A percentile compares a stretch with the other conserved stretches of the same genome.
phyloP scores from a whole-genome alignment of 2,113 vertebrate species.

The Oreochromis niloticus region DNA sequence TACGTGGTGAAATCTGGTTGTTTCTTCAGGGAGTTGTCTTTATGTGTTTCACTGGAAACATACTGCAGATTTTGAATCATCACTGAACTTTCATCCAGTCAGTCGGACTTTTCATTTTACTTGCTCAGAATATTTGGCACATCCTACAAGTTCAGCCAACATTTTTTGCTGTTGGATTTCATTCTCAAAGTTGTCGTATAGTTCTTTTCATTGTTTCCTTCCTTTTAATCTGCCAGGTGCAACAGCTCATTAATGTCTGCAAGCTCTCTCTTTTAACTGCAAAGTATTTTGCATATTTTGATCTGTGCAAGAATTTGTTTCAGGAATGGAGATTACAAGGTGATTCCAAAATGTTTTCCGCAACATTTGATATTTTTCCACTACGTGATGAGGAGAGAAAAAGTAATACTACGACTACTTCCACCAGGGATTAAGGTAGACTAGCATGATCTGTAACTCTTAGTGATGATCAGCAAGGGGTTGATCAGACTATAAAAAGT shows the following conservation, averaged over 20 bases:
- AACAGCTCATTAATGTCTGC: background rate
- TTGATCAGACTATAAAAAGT: background rate
- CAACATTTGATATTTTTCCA: background rate
- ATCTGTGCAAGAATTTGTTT: background rate
- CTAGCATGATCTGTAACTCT: accelerated
- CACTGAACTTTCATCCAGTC: background rate
- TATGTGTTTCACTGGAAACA: background rate
- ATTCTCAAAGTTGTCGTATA: background rate
- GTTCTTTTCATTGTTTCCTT: background rate
- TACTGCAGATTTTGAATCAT: background rate
- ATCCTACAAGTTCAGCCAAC: background rate
- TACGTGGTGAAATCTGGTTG: background rate
- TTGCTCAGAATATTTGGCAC: background rate
- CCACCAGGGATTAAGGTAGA: background rate
- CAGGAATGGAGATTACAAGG: background rate
- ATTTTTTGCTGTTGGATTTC: background rate
- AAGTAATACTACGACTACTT: accelerated
- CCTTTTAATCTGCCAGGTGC: background rate
- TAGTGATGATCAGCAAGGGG: background rate
- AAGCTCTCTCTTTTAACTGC: background rate
- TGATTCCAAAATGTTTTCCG: background rate
- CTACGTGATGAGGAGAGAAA: background rate
- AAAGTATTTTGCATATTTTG: background rate
- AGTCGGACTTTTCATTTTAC: background rate
- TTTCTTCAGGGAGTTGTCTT: background rate